Conservation (phyloP, 2,113 vertebrate genomes). For the Chiloscyllium plagiosum region DNA sequence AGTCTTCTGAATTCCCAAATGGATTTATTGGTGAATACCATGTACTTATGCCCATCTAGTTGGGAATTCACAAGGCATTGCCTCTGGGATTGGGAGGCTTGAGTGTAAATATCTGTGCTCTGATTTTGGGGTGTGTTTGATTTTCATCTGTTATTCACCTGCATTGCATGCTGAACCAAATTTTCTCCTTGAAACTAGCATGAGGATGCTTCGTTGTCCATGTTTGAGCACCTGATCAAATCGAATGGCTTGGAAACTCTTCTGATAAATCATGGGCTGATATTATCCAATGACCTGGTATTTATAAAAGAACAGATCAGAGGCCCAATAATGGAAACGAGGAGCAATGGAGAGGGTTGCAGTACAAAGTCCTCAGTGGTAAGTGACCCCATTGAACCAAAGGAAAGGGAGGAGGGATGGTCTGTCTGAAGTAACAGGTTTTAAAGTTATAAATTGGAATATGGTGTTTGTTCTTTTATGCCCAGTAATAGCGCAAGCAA, state of each 20-base stretch:
- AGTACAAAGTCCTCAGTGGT: background rate
- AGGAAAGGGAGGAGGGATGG: background rate
- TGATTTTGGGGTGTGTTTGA: background rate
- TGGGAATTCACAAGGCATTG: background rate
- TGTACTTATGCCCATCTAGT: background rate
- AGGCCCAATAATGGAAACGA: constrained; percentile 51
- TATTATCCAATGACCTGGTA: constrained; percentile 67
- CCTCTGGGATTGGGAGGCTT: background rate
- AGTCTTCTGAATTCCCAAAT: background rate
- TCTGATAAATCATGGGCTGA: constrained; percentile 68
- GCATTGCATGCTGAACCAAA: no score
- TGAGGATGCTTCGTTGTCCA: constrained; percentile 72
- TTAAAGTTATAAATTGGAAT: background rate
- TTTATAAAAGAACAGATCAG: constrained; percentile 90
- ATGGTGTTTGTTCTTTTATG: background rate
- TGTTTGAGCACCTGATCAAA: constrained; percentile 83
- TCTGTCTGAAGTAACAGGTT: background rate
- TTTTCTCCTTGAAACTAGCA: constrained; percentile 56
- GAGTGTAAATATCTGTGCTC: background rate
- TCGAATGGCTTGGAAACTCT: constrained; percentile 61
- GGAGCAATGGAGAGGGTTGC: constrained; percentile 29
- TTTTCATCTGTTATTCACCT: background rate
- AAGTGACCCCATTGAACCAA: background rate
- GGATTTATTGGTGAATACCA: background rate
- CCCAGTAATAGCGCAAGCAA: background rate